A percentile compares a stretch with the other conserved stretches of the same genome.
Evolutionary conservation across 2,113 vertebrate genomes (phyloP).

Genomic region (Chunga burmeisteri): DNA sequence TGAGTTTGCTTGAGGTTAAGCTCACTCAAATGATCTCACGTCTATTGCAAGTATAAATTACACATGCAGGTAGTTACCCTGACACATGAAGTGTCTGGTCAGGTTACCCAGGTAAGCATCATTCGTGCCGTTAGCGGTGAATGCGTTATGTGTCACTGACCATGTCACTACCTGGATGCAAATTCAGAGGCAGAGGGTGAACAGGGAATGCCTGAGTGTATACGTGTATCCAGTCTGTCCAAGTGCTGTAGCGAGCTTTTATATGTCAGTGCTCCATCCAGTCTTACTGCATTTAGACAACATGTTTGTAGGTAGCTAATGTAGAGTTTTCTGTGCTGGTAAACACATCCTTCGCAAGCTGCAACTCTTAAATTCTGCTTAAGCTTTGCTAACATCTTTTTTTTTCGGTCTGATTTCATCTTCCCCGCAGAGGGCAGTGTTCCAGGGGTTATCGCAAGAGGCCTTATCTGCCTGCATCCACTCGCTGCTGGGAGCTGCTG

Average conservation of each 20-base stretch:
- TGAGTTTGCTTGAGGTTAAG: not conserved
- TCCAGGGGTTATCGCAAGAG: conserved; percentile 97
- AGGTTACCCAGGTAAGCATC: not conserved
- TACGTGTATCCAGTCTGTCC: not conserved
- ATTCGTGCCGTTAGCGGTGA: not conserved
- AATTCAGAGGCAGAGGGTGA: not conserved
- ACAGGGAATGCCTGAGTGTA: no score
- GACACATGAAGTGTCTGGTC: not conserved
- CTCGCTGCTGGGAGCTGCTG: conserved; percentile 91
- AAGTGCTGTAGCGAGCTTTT: not conserved
- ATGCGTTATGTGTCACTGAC: not conserved
- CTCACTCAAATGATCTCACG: accelerated
- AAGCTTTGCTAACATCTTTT: not conserved
- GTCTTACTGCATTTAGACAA: not conserved
- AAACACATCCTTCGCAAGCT: not conserved
- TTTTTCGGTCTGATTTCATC: not conserved
- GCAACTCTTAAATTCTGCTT: not conserved
- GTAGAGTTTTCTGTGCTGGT: not conserved
- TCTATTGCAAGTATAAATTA: not conserved
- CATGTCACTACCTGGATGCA: accelerated
- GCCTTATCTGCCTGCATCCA: conserved; percentile 96
- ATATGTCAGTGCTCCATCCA: not conserved
- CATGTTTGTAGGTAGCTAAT: not conserved
- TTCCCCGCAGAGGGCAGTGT: conserved; percentile 89
- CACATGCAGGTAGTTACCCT: not conserved